Evolutionary conservation across 2,797 vertebrate genomes (phyloP).

Genomic region (Sciurus vulgaris): DNA sequence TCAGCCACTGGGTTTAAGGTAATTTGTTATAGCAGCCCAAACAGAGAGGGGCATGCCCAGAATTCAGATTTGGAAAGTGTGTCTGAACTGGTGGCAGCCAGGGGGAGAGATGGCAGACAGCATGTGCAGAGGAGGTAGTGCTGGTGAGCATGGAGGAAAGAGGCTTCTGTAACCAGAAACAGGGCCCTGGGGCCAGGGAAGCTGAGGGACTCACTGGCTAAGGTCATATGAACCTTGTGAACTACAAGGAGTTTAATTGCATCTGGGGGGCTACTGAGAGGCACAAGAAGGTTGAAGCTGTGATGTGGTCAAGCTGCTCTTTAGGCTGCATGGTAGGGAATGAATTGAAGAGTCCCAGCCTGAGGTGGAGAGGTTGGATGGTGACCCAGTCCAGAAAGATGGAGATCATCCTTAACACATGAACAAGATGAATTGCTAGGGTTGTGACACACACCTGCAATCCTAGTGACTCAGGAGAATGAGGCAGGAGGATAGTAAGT

Average conservation of each 20-base stretch:
- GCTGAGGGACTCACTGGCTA: no score
- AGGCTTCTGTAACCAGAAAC: background rate
- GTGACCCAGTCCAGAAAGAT: background rate
- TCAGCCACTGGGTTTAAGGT: background rate
- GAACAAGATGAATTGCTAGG: background rate
- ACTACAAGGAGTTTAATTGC: background rate
- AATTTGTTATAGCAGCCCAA: no score
- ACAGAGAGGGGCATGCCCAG: no score
- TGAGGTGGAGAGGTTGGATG: background rate
- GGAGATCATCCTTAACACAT: background rate
- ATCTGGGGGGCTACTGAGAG: background rate
- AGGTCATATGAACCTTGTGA: background rate
- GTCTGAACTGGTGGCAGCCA: background rate
- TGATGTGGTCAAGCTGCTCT: background rate
- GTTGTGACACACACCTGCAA: no score
- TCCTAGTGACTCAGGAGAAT: no score
- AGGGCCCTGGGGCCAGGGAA: fast-evolving
- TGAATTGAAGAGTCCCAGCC: background rate
- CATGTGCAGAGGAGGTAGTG: background rate
- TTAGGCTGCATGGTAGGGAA: no score
- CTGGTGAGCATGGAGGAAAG: background rate
- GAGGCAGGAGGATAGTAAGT: no score
- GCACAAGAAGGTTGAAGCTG: background rate
- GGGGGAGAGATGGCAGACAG: background rate
- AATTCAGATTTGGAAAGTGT: background rate